Evolutionary conservation across 2,113 vertebrate species (phyloP).

Genomic region (Trichechus manatus): DNA sequence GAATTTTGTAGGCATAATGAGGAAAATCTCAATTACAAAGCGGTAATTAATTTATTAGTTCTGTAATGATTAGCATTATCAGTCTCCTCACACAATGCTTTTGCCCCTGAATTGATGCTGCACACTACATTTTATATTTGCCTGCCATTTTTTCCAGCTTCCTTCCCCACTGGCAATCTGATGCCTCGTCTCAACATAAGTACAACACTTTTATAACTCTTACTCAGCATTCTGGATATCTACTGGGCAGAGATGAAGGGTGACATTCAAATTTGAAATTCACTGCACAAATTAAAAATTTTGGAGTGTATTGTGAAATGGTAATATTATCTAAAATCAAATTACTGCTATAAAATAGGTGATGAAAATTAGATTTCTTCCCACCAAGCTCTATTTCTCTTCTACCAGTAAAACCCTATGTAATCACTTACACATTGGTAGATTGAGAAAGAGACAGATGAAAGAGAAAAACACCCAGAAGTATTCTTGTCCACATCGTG

Average conservation of each 20-base stretch:
- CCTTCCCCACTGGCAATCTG: neutral
- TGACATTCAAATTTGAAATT: neutral
- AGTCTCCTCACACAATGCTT: neutral
- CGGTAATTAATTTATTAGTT: neutral
- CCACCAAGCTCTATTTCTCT: neutral
- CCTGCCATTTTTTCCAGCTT: too few relatives aligned
- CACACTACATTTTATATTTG: neutral
- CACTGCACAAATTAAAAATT: neutral
- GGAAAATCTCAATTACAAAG: neutral
- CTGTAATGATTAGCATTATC: neutral
- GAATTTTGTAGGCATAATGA: neutral
- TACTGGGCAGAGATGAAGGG: neutral
- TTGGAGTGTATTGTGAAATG: neutral
- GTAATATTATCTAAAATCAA: neutral
- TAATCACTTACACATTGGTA: constrained; percentile 80
- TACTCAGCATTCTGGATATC: neutral
- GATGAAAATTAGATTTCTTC: neutral
- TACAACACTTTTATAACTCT: neutral
- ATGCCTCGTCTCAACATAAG: neutral
- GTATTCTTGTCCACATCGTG: constrained; percentile 78
- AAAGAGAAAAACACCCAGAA: constrained; percentile 70
- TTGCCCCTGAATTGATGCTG: neutral
- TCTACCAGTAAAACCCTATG: neutral
- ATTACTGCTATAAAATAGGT: neutral
- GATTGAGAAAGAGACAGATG: constrained; percentile 72